Evolutionary conservation across 1,140 invertebrate species (phyloP).

Genomic region (Drosophila ananassae): DNA sequence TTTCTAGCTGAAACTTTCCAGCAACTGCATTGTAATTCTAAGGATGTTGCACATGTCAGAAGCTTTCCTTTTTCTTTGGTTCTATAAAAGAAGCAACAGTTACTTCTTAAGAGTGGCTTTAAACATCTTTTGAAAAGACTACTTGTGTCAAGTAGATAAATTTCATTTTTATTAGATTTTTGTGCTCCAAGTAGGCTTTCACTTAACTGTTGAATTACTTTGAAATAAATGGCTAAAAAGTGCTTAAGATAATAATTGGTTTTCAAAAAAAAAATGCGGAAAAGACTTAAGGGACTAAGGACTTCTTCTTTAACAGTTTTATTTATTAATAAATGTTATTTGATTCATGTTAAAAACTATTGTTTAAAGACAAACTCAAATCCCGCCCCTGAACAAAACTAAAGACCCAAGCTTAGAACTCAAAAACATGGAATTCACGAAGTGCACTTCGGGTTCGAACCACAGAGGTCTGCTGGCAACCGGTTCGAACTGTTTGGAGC

Average conservation of each 20-base stretch:
- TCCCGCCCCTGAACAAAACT: background rate
- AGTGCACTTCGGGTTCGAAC: background rate
- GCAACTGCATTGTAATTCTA: conserved; percentile 30
- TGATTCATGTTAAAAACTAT: background rate
- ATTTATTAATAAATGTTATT: no score
- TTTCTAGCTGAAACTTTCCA: conserved; percentile 34
- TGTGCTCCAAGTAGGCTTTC: no score
- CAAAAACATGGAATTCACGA: conserved; percentile 63
- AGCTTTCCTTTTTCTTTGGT: conserved; percentile 21
- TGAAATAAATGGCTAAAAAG: no score
- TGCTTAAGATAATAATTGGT: no score
- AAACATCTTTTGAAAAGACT: background rate
- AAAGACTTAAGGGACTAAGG: no score
- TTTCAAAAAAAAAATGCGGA: no score
- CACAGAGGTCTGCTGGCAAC: conserved; percentile 4
- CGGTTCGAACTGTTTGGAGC: conserved; percentile 9
- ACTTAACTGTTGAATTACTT: no score
- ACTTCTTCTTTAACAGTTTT: no score
- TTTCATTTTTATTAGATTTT: background rate
- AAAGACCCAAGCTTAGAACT: conserved; percentile 8
- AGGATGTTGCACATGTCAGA: conserved; percentile 33
- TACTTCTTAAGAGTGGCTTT: conserved; percentile 6
- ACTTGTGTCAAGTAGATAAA: background rate
- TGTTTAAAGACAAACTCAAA: background rate
- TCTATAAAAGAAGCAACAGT: conserved; percentile 33